A percentile compares a stretch with the other conserved stretches of the same genome.
These are phyloP conservation scores for Abramis brama DNA, from an alignment of 2,113 vertebrate species.

Conservation along the genomic window DNA sequence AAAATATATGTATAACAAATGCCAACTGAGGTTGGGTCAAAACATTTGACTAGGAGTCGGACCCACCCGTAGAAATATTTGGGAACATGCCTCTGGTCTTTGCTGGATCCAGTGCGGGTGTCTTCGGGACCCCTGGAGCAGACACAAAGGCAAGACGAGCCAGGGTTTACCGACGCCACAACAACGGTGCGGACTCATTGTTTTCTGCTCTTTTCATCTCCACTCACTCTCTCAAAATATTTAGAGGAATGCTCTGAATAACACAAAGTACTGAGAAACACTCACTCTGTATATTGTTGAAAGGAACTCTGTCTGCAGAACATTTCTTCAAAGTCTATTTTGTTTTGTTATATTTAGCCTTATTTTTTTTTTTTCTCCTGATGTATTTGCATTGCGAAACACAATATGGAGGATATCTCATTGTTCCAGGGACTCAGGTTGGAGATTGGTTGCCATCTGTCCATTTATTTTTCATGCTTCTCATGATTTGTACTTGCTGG, in stretches of 20 bases:
- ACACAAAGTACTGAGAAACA: conserved; percentile 78
- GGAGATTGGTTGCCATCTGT: conserved; percentile 66
- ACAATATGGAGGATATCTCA: conserved; percentile 77
- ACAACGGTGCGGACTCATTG: conserved; percentile 77
- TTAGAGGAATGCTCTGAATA: conserved; percentile 78
- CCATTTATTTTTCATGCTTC: conserved; percentile 77
- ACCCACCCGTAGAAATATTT: background rate
- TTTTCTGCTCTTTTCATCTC: conserved; percentile 79
- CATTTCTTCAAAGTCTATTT: conserved; percentile 77
- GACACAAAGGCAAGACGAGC: conserved; percentile 74
- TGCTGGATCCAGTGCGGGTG: conserved; percentile 43
- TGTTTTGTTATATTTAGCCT: conserved; percentile 75
- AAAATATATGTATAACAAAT: background rate
- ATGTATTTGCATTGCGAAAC: conserved; percentile 71
- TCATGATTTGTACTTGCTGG: conserved; percentile 67
- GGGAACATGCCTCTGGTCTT: background rate
- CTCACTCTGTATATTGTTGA: conserved; percentile 80
- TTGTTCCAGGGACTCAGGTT: conserved; percentile 74
- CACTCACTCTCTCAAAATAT: conserved; percentile 81
- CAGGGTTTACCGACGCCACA: conserved; percentile 75
- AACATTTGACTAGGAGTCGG: background rate
- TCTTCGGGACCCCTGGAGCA: conserved; percentile 46
- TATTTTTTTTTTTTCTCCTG: conserved; percentile 65
- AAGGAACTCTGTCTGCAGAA: conserved; percentile 76
- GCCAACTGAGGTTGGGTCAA: background rate